These are phyloP conservation scores for Drosophila elegans DNA, from an alignment of 1,140 invertebrate species.

Conservation along the genomic window DNA sequence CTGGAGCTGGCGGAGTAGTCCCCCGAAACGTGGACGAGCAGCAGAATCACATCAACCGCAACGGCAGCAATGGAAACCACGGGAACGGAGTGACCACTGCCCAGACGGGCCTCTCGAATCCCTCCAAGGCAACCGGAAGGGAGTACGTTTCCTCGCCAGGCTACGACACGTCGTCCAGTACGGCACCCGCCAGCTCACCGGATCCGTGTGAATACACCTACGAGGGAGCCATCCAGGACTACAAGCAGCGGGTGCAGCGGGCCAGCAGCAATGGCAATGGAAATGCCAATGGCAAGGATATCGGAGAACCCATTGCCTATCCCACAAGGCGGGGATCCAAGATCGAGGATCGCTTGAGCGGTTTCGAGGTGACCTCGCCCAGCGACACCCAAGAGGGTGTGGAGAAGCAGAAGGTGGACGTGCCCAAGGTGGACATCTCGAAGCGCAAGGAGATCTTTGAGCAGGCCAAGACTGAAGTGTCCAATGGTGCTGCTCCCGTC, in stretches of 20 bases:
- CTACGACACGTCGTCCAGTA: conserved; percentile 82
- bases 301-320: conserved; percentile 65
- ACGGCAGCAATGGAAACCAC: conserved; percentile 47
- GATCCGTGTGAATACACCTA: conserved; percentile 91
- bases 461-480: conserved; percentile 85
- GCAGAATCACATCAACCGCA: conserved; percentile 72
- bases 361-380: conserved; percentile 82
- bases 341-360: conserved; percentile 80
- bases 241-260: conserved; percentile 90
- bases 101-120: conserved; percentile 46
- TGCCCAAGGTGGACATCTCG: conserved; percentile 92
- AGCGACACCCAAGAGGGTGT: conserved; percentile 82
- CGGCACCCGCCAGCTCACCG: conserved; percentile 75
- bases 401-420: conserved; percentile 86
- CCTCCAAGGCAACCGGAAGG: conserved; percentile 42
- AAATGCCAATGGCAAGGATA: conserved; percentile 43
- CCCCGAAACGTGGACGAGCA: conserved; percentile 49
- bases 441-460: conserved; percentile 94
- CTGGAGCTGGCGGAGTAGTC: conserved; percentile 6
- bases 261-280: conserved; percentile 78
- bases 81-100: conserved; percentile 21
- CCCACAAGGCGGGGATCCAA: conserved; percentile 75
- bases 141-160: conserved; percentile 83
- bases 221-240: conserved; percentile 93
- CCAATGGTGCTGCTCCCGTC: conserved; percentile 22